These are phyloP conservation scores for Chironex yamaguchii DNA, from an alignment of 30 jellyfish, hydroid and myxozoan species.

Conservation along the genomic window DNA sequence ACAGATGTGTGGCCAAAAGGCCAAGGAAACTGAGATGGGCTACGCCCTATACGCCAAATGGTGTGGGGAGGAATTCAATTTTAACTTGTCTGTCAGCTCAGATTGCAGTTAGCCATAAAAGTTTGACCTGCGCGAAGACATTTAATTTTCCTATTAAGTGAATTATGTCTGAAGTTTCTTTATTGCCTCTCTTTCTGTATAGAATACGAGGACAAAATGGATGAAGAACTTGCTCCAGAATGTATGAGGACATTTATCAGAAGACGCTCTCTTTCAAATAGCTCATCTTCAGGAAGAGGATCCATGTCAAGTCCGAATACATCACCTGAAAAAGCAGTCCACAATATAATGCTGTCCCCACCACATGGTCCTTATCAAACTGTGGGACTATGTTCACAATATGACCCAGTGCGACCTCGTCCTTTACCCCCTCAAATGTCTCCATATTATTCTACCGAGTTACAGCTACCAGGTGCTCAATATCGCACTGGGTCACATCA, in stretches of 20 bases:
- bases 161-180: too few relatives aligned
- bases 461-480: not conserved
- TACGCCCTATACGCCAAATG: too few relatives aligned
- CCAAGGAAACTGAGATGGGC: too few relatives aligned
- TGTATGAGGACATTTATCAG: not conserved
- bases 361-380: too few relatives aligned
- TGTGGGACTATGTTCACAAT: not conserved
- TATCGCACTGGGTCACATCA: not conserved
- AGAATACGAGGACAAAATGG: not conserved
- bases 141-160: too few relatives aligned
- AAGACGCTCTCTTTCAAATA: not conserved
- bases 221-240: not conserved
- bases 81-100: too few relatives aligned
- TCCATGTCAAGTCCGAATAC: slow-evolving; percentile 50
- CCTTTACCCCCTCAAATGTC: not conserved
- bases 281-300: slow-evolving; percentile 65
- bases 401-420: not conserved
- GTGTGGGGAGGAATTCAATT: too few relatives aligned
- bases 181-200: not conserved
- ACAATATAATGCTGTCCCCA: not conserved
- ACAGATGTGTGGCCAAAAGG: too few relatives aligned
- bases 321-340: not conserved
- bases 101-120: too few relatives aligned
- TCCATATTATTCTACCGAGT: not conserved
- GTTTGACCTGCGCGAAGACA: too few relatives aligned